Evolutionary conservation across 2,888 invertebrate genomes (phyloP), one percentile per base, ranked within the genome.

Genomic region (Sinelater perroti): DNA sequence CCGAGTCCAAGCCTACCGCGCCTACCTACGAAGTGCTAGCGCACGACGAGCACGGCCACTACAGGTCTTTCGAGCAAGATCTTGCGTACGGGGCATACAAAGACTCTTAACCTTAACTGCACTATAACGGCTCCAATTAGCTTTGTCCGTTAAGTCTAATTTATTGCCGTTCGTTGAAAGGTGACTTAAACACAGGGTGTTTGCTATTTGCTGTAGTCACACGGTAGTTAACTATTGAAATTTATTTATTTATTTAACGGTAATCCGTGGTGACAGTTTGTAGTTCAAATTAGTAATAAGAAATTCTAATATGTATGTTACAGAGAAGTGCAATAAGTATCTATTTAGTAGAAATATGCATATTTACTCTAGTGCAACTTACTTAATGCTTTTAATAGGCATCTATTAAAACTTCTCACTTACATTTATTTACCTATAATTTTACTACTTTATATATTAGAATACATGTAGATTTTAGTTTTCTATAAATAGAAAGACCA

Each of bases 21-120:
- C 87, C 88, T 69, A 89, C 88, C 72, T 91, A 91, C 73, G 93
- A 92, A 71, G 89, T 90, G 0, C 87, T 89, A 1, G 74, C 72
- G 18, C 75, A 72, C 79, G 85, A 81, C 53, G 84, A 79, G 75
- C 84, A 79, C 75, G 80, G 80, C 17, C 88, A 87, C 75, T 88
- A 89, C 64, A 82, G 90, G 66, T 82, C 89, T 0, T 75, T 75
- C 63, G 80, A 86, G 56, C 83, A 82, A 28, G 85, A 87, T 56
- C 85, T 90, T 72, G 90, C 91, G 40, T 92, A 91, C 79, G 52
- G 51, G 47, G 57, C 35, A 33, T 28, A 57, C 21, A 46, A 51
- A 38, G 31, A 20, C 42, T 42, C 50, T 21, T 56, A 45, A 49
- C 44, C 55, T 49, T 35, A 11, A 20, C 36, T 45, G 50, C 44